Evolutionary conservation across 2,888 invertebrate species (phyloP).

Genomic region (Criorhina ranunculi): DNA sequence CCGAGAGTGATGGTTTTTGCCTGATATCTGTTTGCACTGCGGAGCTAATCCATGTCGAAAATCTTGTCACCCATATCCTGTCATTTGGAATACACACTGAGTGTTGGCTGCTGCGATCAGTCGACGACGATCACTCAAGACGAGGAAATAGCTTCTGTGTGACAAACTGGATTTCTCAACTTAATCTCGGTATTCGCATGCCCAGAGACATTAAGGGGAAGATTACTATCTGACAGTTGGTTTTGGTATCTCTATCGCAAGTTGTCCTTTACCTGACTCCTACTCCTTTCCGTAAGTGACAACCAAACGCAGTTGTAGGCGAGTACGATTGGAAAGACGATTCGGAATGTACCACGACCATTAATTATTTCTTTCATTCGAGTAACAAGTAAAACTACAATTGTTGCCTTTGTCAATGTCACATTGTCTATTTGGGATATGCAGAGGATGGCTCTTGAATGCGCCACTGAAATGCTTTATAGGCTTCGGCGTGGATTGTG

Average conservation of each 20-base stretch:
- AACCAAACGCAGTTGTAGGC: constrained; percentile 27
- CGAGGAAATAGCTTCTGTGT: constrained; percentile 47
- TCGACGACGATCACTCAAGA: constrained; percentile 51
- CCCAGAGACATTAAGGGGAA: constrained; percentile 43
- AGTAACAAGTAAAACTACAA: constrained; percentile 31
- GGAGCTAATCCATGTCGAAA: constrained; percentile 63
- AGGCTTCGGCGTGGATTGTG: constrained; percentile 6
- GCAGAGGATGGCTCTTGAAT: constrained; percentile 39
- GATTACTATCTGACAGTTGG: constrained; percentile 71
- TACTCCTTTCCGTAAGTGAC: constrained; percentile 37
- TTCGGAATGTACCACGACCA: constrained; percentile 41
- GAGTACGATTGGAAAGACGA: constrained; percentile 51
- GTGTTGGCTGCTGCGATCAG: constrained; percentile 23
- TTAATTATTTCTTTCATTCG: constrained; percentile 10
- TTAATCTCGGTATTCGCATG: constrained; percentile 57
- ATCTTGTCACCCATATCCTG: constrained; percentile 64
- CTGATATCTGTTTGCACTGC: constrained; percentile 51
- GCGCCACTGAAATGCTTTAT: constrained; percentile 33
- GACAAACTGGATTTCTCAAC: constrained; percentile 56
- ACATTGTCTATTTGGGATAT: constrained; percentile 50
- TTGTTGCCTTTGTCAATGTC: constrained; percentile 54
- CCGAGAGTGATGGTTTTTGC: constrained; percentile 44
- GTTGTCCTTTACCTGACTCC: constrained; percentile 44
- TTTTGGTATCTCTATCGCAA: constrained; percentile 61
- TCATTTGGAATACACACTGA: constrained; percentile 20